Percentiles rank a stretch among this genome's conserved stretches.
Evolutionary conservation across 2,888 invertebrate species (phyloP).

Genomic region (Tetrapedia diversipes): DNA sequence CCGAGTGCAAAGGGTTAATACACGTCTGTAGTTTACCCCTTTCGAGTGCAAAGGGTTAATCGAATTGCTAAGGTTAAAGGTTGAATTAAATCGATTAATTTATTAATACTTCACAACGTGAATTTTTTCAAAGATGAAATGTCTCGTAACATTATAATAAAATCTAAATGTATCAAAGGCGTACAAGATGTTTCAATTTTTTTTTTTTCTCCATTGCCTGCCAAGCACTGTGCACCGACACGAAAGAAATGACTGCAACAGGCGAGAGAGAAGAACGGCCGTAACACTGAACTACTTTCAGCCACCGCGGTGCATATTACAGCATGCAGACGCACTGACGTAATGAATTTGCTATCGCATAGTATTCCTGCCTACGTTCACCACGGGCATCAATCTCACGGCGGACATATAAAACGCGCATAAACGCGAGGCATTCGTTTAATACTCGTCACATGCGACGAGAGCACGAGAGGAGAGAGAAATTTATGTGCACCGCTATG

Average conservation of each 20-base stretch:
- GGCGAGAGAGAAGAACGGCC: slow-evolving; percentile 22
- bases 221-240: too few relatives aligned
- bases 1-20: too few relatives aligned
- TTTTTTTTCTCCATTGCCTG: too few relatives aligned
- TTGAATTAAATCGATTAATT: too few relatives aligned
- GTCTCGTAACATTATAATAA: too few relatives aligned
- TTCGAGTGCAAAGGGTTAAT: too few relatives aligned
- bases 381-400: slow-evolving; percentile 7
- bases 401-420: neutral
- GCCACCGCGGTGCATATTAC: slow-evolving; percentile 23
- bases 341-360: slow-evolving; percentile 36
- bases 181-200: too few relatives aligned
- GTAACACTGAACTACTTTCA: slow-evolving; percentile 53
- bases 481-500: neutral
- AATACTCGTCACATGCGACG: neutral
- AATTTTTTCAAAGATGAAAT: too few relatives aligned
- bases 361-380: slow-evolving; percentile 5
- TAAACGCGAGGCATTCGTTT: slow-evolving; percentile 7
- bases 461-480: neutral
- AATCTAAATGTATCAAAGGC: too few relatives aligned
- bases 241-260: slow-evolving; percentile 41
- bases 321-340: slow-evolving; percentile 23
- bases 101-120: too few relatives aligned
- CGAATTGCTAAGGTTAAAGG: too few relatives aligned
- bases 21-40: slow-evolving; percentile 37